phyloP scores from a whole-genome alignment of 2,113 vertebrate species.

The Rhizomys pruinosus region DNA sequence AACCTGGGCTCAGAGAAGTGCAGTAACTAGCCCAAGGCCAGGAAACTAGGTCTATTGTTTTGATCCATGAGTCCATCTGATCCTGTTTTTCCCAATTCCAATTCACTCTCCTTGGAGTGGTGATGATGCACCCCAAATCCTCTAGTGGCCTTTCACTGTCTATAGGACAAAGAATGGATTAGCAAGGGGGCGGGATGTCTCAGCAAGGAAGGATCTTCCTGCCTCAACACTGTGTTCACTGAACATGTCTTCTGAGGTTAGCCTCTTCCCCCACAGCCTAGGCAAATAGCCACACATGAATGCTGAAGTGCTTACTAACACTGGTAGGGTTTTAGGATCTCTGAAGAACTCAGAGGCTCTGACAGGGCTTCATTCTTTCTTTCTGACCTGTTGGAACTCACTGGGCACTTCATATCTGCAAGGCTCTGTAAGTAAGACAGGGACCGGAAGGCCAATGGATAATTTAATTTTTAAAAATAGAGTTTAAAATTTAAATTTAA shows the following conservation, averaged over 20 bases:
- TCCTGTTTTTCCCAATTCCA: background rate
- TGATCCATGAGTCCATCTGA: background rate
- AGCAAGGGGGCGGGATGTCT: background rate
- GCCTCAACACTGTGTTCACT: background rate
- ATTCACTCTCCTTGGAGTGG: background rate
- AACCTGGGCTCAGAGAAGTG: slow-evolving; percentile 10
- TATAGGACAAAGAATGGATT: background rate
- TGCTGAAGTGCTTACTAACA: background rate
- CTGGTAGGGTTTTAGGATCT: background rate
- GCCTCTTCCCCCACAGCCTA: background rate
- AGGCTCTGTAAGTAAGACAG: background rate
- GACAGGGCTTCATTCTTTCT: background rate
- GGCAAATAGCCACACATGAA: background rate
- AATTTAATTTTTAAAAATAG: background rate
- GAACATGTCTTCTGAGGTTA: background rate
- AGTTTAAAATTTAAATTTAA: background rate
- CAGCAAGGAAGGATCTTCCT: background rate
- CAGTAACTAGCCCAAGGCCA: background rate
- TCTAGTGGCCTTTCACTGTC: background rate
- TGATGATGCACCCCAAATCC: background rate
- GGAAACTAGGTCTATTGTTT: background rate
- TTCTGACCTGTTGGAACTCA: background rate
- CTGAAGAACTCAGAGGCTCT: background rate
- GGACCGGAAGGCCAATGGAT: background rate
- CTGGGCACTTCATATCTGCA: background rate